Conservation (phyloP, 2,797 vertebrate genomes). For the Rachycentron canadum region DNA sequence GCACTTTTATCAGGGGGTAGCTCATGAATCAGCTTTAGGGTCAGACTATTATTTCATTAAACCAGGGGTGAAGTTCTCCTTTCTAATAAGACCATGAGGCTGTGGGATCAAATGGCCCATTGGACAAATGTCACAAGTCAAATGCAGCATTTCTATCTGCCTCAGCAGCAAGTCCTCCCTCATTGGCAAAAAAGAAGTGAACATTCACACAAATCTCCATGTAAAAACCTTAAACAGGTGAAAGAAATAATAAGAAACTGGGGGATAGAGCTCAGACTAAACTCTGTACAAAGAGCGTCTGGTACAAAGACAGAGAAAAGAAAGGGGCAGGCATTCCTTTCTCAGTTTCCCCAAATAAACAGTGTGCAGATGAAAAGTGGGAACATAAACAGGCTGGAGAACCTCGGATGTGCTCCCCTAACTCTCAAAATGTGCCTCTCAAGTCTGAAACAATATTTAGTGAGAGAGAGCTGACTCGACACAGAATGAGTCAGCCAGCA, state of each 20-base stretch:
- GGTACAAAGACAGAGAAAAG: constrained; percentile 61
- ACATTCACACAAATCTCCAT: constrained; percentile 30
- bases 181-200: constrained; percentile 10
- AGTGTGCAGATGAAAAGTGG: constrained; percentile 82
- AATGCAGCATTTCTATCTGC: constrained; percentile 31
- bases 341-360: constrained; percentile 84
- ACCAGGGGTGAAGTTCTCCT: constrained; percentile 50
- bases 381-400: constrained; percentile 81
- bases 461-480: constrained; percentile 77
- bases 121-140: constrained; percentile 57
- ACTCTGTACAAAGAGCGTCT: constrained; percentile 49
- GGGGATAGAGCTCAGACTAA: constrained; percentile 66
- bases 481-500: constrained; percentile 65
- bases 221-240: constrained; percentile 67
- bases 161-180: constrained; percentile 38
- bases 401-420: constrained; percentile 79
- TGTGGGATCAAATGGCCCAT: constrained; percentile 61
- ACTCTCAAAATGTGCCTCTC: constrained; percentile 77
- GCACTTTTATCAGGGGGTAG: constrained; percentile 72
- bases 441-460: constrained; percentile 83
- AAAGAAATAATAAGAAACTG: constrained; percentile 50
- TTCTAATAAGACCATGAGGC: constrained; percentile 60
- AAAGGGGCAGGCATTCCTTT: constrained; percentile 77
- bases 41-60: constrained; percentile 74
- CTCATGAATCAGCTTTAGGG: constrained; percentile 75